These are phyloP conservation scores for Pipistrellus pygmaeus DNA, from an alignment of 2,797 vertebrate genomes.

Conservation along the genomic window DNA sequence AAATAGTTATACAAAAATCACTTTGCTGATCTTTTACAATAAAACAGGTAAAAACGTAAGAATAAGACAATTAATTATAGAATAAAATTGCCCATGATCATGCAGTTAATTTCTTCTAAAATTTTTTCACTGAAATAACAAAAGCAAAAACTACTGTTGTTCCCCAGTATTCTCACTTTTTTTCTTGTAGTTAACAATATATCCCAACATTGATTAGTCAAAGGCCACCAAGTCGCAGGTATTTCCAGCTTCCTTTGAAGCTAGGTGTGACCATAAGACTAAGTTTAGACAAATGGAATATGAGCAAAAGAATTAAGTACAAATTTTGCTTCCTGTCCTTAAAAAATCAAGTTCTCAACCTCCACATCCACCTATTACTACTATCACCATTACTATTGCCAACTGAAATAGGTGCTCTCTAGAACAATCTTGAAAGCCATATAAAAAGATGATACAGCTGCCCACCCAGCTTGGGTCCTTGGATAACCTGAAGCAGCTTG, in stretches of 20 bases:
- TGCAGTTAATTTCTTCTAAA: slow-evolving; percentile 29
- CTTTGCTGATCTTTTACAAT: slow-evolving; percentile 44
- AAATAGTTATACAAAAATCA: slow-evolving; percentile 53
- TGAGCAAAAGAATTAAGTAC: slow-evolving; percentile 1
- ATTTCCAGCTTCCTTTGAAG: slow-evolving; percentile 37
- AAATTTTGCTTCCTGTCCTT: slow-evolving; percentile 26
- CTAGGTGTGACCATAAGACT: not conserved
- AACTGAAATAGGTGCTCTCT: not conserved
- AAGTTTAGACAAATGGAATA: not conserved
- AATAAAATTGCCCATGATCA: slow-evolving; percentile 49
- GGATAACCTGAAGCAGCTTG: slow-evolving; percentile 11
- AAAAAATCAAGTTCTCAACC: slow-evolving; percentile 8
- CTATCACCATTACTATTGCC: not conserved
- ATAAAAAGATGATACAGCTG: not conserved
- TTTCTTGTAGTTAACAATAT: slow-evolving; percentile 50
- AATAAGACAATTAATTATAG: slow-evolving; percentile 24
- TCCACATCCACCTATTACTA: not conserved
- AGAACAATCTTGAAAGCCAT: not conserved
- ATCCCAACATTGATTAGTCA: not conserved
- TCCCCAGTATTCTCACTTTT: not conserved
- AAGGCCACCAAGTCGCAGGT: not conserved
- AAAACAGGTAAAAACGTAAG: slow-evolving; percentile 36
- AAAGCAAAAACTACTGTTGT: slow-evolving; percentile 13
- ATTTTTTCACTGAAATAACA: slow-evolving; percentile 35
- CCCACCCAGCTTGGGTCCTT: not conserved